Percentiles rank a stretch among this genome's conserved stretches.
phyloP scores from a whole-genome alignment of 2,888 invertebrate species.

The Endotricha flammealis region DNA sequence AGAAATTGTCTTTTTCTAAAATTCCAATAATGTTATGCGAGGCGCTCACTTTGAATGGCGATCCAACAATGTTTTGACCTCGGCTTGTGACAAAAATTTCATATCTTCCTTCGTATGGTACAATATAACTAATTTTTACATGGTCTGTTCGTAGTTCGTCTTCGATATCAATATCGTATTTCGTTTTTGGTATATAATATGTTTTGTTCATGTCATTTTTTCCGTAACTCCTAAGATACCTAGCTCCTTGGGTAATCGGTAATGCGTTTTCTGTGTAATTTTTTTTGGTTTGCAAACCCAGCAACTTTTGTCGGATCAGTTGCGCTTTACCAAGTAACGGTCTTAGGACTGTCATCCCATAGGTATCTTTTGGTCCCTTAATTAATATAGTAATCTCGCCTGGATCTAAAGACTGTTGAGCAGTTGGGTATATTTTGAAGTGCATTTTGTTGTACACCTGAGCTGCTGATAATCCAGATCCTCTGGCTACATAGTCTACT shows the following conservation, averaged over 20 bases:
- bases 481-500: slow-evolving; percentile 77
- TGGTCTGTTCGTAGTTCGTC: slow-evolving; percentile 64
- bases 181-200: slow-evolving; percentile 66
- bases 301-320: slow-evolving; percentile 59
- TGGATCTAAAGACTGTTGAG: slow-evolving; percentile 66
- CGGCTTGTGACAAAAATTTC: slow-evolving; percentile 76
- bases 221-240: slow-evolving; percentile 62
- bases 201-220: slow-evolving; percentile 69
- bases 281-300: slow-evolving; percentile 56
- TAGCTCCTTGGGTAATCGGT: slow-evolving; percentile 64
- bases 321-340: slow-evolving; percentile 70
- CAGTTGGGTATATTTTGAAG: slow-evolving; percentile 79
- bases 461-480: slow-evolving; percentile 79
- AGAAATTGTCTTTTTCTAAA: slow-evolving; percentile 56
- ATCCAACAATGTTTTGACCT: slow-evolving; percentile 77
- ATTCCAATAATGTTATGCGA: slow-evolving; percentile 50
- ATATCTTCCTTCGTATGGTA: slow-evolving; percentile 73
- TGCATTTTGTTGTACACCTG: slow-evolving; percentile 73
- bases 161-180: slow-evolving; percentile 72
- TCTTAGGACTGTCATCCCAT: slow-evolving; percentile 62
- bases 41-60: slow-evolving; percentile 75
- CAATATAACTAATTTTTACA: slow-evolving; percentile 70
- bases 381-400: slow-evolving; percentile 69
- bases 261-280: slow-evolving; percentile 56
- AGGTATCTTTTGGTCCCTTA: slow-evolving; percentile 66